Evolutionary conservation across 2,797 vertebrate genomes (phyloP), one percentile per base, ranked within the genome.

Genomic region (Rhinatrema bivittatum): DNA sequence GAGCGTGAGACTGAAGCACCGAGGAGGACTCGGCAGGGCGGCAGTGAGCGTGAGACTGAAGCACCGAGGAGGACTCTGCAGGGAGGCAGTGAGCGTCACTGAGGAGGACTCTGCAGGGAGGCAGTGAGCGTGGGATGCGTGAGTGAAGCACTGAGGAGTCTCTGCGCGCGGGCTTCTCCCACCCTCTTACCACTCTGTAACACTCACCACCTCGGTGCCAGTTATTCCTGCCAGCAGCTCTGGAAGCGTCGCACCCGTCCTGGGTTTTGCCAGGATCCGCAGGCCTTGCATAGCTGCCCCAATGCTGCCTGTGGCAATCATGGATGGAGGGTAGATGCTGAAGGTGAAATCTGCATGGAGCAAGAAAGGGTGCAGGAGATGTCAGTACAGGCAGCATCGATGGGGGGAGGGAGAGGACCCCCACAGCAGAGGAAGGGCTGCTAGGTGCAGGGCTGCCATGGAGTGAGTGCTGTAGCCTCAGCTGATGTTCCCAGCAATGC

Each of bases 141-240:
- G n/a, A n/a, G 26, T 7, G 30, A 42, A 17, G 9, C 7, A 9
- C 11, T 24, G 17, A 28, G 2, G n/a, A n/a, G 12, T 17, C 9
- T 20, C 5, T 6, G 4, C 10, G 18, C 22, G 29, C 21, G 6
- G 23, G 16, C 18, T 31, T 28, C 34, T 11, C 5, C 25, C 8
- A 25, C 16, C n/a, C n/a, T n/a, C n/a, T n/a, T n/a, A n/a, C 25
- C 8, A 25, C 16, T n/a, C 1, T 0, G 2, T 2, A 8, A 26
- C 46, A 79, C 86, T 87, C 62, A 89, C 88, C 82, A 81, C 62
- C 35, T 88, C 79, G 0, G 76, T 74, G 60, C 77, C 78, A 0
- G 85, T 79, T 56, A 80, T 60, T 16, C 70, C 62, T 4, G 81
- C 80, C 53, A 89, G 76, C 50, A 77, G 61, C 52, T 82, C 81